Percentiles rank a stretch among this genome's conserved stretches.
phyloP scores from a whole-genome alignment of 2,888 invertebrate genomes.

The Cremastinae sp. region DNA sequence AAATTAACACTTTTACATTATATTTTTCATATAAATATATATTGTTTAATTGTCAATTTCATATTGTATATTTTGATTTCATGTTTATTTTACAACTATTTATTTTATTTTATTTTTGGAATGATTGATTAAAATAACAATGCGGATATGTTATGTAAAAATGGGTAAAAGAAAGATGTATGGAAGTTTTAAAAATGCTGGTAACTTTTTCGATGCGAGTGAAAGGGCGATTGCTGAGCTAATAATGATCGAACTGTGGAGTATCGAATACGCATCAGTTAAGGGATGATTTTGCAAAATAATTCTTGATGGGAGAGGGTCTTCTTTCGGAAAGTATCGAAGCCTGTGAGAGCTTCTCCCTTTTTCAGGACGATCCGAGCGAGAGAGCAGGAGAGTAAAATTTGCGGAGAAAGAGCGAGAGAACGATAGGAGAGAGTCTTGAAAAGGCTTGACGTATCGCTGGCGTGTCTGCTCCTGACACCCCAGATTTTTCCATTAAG shows the following conservation, averaged over 20 bases:
- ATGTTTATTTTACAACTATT: too few relatives aligned
- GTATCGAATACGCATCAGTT: constrained; percentile 22
- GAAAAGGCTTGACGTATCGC: constrained; percentile 78
- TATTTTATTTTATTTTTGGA: too few relatives aligned
- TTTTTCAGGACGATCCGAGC: constrained; percentile 11
- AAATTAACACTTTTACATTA: too few relatives aligned
- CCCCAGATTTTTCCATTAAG: constrained; percentile 80
- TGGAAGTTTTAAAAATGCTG: too few relatives aligned
- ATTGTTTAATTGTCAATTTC: too few relatives aligned
- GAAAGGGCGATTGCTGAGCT: background rate
- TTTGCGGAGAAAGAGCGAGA: constrained; percentile 19
- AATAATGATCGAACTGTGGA: constrained; percentile 20
- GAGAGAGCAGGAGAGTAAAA: background rate
- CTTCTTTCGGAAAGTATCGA: constrained; percentile 23
- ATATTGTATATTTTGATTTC: too few relatives aligned
- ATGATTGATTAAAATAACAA: too few relatives aligned
- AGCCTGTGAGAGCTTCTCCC: constrained; percentile 39
- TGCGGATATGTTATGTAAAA: too few relatives aligned
- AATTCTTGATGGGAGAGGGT: constrained; percentile 24
- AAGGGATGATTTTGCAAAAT: constrained; percentile 26
- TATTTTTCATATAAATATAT: too few relatives aligned
- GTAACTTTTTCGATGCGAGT: background rate
- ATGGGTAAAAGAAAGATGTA: too few relatives aligned
- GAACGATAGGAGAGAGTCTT: constrained; percentile 34
- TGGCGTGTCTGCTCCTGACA: constrained; percentile 78